These are phyloP conservation scores for Gambusia holbrooki DNA, from an alignment of 2,113 vertebrate genomes.

Conservation along the genomic window DNA sequence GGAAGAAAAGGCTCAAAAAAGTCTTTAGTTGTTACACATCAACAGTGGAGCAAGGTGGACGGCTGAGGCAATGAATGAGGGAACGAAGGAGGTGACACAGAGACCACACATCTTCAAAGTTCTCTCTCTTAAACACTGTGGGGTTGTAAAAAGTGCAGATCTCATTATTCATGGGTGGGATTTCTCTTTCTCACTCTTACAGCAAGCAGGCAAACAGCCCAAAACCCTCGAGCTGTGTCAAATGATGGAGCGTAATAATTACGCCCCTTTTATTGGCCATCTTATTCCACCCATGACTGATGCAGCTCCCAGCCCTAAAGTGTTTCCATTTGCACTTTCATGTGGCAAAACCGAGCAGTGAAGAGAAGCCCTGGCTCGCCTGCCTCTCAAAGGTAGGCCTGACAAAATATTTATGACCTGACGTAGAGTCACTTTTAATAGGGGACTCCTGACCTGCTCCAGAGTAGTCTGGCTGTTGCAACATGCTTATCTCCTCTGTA, in stretches of 20 bases:
- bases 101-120: constrained; percentile 83
- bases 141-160: constrained; percentile 73
- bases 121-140: constrained; percentile 72
- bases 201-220: constrained; percentile 67
- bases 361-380: constrained; percentile 73
- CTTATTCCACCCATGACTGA: constrained; percentile 82
- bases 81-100: constrained; percentile 59
- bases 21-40: constrained; percentile 56
- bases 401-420: constrained; percentile 82
- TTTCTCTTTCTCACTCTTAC: constrained; percentile 50
- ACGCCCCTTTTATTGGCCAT: constrained; percentile 82
- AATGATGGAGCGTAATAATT: constrained; percentile 83
- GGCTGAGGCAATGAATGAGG: constrained; percentile 39
- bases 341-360: constrained; percentile 68
- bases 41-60: constrained; percentile 64
- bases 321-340: constrained; percentile 83
- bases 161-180: constrained; percentile 80
- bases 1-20: constrained; percentile 47
- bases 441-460: constrained; percentile 70
- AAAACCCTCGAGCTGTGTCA: constrained; percentile 76
- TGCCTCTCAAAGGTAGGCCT: constrained; percentile 81
- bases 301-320: constrained; percentile 79
- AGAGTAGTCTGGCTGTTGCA: constrained; percentile 70
- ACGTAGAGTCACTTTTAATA: constrained; percentile 79
- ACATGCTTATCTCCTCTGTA: constrained; percentile 76